Evolutionary conservation across 2,113 vertebrate genomes (phyloP).

Genomic region (Eulemur rufifrons): DNA sequence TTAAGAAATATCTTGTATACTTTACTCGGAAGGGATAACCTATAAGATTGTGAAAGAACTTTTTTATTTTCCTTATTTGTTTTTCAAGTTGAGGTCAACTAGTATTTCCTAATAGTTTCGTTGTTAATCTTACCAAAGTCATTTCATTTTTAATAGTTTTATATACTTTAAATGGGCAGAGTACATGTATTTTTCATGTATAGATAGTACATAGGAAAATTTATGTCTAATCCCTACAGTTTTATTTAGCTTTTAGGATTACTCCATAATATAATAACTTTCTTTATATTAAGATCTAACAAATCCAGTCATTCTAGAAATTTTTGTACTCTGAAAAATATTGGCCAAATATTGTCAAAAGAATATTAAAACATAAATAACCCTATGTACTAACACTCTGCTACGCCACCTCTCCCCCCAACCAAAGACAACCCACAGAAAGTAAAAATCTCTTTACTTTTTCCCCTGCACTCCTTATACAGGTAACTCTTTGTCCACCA

Average conservation of each 20-base stretch:
- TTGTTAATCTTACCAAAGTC: neutral
- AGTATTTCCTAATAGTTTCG: neutral
- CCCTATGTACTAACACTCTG: neutral
- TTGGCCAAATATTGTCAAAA: neutral
- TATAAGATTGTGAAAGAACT: neutral
- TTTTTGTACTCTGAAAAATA: neutral
- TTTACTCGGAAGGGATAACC: neutral
- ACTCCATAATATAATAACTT: neutral
- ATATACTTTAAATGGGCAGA: neutral
- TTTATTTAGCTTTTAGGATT: conserved; percentile 14
- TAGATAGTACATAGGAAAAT: neutral
- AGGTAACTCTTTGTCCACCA: neutral
- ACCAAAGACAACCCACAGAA: neutral
- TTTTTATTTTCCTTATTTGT: neutral
- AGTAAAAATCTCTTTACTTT: neutral
- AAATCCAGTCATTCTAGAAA: neutral
- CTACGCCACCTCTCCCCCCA: neutral
- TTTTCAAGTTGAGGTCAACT: neutral
- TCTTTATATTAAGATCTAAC: neutral
- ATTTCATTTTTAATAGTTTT: neutral
- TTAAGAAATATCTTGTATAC: neutral
- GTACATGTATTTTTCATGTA: neutral
- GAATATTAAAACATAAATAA: conserved; percentile 2
- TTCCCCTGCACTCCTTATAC: neutral
- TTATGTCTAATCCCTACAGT: neutral